phyloP scores from a whole-genome alignment of 2,797 vertebrate genomes.

The Peromyscus attwateri region DNA sequence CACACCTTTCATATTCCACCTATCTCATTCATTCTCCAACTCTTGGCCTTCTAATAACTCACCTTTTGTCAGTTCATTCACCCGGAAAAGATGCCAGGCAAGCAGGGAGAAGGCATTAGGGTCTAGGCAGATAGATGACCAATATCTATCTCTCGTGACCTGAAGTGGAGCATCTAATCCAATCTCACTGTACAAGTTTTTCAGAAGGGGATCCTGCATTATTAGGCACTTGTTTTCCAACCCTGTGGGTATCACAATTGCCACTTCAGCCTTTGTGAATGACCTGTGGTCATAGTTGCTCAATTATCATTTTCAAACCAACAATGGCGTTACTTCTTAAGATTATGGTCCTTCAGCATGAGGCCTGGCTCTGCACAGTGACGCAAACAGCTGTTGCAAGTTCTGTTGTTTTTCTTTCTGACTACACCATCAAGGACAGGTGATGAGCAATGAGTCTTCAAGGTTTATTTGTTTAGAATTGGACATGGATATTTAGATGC shows the following conservation, averaged over 20 bases:
- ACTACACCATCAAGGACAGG: slow-evolving; percentile 64
- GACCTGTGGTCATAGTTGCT: slow-evolving; percentile 9
- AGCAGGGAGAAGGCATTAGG: neutral
- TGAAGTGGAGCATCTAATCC: neutral
- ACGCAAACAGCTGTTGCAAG: slow-evolving; percentile 51
- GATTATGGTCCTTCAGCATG: slow-evolving; percentile 13
- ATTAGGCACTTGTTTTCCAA: slow-evolving; percentile 16
- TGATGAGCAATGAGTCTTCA: slow-evolving; percentile 63
- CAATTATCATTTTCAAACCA: slow-evolving; percentile 62
- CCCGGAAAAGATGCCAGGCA: neutral
- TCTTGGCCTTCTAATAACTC: neutral
- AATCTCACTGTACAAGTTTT: neutral
- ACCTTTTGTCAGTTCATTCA: neutral
- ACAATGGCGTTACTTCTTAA: slow-evolving; percentile 22
- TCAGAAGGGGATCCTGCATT: neutral
- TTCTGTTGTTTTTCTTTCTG: slow-evolving; percentile 75
- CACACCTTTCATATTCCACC: neutral
- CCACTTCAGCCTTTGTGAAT: neutral
- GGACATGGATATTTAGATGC: slow-evolving; percentile 18
- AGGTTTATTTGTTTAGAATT: slow-evolving; percentile 61
- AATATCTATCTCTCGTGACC: neutral
- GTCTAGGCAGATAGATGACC: neutral
- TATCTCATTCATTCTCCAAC: neutral
- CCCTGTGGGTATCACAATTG: neutral
- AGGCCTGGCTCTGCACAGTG: neutral